Base-by-base conservation (phyloP, 2,797 vertebrate genomes). In the Botia almorhae region DNA sequence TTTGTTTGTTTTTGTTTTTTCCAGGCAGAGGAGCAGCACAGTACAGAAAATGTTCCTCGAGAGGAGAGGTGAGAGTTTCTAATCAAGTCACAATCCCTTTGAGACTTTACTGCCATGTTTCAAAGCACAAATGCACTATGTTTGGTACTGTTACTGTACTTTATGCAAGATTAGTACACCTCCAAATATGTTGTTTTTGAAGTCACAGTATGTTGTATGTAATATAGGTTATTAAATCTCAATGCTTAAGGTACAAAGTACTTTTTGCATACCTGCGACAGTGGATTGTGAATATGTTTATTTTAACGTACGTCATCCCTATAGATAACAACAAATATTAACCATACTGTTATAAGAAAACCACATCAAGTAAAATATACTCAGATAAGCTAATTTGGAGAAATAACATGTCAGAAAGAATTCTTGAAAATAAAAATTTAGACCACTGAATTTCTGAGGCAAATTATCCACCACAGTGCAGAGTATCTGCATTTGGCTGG, bases 1-100 rank as follows among this genome's bases (percentile, higher is more conserved):
- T 39, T 39, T 39, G 36, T 39, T 39, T 39, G 36, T 79, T 76
- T 88, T 76, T 88, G 83, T 74, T 82, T 83, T 89, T 86, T 78
- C 33, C 82, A 99, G 97, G 91, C 94, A 89, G 96, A 96, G 87
- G 94, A 96, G 2, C 96, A 98, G 87, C 95, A 92, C 81, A 93
- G 93, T 87, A 89, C 94, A 88, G 96, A 97, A 68, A 94, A 95
- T 78, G 93, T 95, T 92, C 91, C 94, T 0, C 90, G 94, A 81
- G 95, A 98, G 81, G 95, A 96, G 88, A 95, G 96, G 98, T 98
- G 92, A 93, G 83, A 26, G 17, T 55, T 71, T 63, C 83, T 69
- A 77, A 55, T 21, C 7, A 16, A 29, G 12, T 21, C 60, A 16
- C 19, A 61, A n/a, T 23, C n/a, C 11, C 43, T 19, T 36, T 23